Evolutionary conservation across 2,888 invertebrate species (phyloP).

Genomic region (Endotricha flammealis): DNA sequence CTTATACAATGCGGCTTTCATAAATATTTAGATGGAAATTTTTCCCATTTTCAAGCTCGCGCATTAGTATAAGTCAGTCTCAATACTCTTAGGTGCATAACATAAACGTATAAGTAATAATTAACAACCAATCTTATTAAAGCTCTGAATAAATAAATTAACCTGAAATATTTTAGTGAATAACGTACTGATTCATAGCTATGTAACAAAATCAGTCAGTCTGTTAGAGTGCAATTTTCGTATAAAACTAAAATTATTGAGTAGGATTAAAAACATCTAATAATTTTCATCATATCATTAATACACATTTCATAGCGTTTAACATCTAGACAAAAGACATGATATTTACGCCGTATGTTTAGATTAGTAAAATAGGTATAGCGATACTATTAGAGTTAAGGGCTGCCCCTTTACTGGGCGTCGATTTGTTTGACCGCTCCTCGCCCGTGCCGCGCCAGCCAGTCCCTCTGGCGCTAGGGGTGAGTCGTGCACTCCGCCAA

Average conservation of each 20-base stretch:
- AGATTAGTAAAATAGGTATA: conserved; percentile 51
- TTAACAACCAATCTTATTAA: too few species aligned
- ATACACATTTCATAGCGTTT: conserved; percentile 69
- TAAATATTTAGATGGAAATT: background rate
- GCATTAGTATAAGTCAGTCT: too few species aligned
- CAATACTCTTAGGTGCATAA: too few species aligned
- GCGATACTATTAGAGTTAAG: conserved; percentile 47
- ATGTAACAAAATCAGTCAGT: conserved; percentile 8
- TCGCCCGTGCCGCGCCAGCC: conserved; percentile 5
- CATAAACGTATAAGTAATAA: too few species aligned
- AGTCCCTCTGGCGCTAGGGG: too few species aligned
- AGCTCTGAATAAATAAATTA: too few species aligned
- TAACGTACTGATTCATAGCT: too few species aligned
- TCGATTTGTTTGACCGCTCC: conserved; percentile 25
- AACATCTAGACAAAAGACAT: conserved; percentile 62
- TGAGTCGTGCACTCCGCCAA: too few species aligned
- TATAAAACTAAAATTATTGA: conserved; percentile 22
- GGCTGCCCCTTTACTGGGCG: conserved; percentile 49
- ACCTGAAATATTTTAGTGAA: too few species aligned
- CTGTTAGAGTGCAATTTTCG: conserved; percentile 18
- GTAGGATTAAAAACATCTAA: conserved; percentile 41
- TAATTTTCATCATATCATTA: conserved; percentile 71
- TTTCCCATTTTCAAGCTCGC: too few species aligned
- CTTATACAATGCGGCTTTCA: too few species aligned
- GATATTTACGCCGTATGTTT: conserved; percentile 54